Base-by-base conservation (phyloP, 2,888 invertebrate genomes). In the Mylabris sibirica region DNA sequence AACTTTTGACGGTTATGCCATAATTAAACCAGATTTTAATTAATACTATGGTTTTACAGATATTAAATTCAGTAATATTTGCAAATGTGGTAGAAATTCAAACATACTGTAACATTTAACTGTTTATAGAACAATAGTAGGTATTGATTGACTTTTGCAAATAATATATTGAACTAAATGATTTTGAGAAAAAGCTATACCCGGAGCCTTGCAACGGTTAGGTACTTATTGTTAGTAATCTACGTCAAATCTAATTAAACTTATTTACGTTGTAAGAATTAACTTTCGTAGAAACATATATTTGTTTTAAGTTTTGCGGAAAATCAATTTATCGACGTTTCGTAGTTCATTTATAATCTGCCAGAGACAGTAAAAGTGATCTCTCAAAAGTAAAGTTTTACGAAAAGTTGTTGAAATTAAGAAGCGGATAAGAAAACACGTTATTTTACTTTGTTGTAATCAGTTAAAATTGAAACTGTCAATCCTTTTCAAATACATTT, bases 381-480 rank as follows among this genome's bases (percentile, higher is more conserved):
- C 68, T 59, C 53, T 38, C 20, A 66, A 63, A 73, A 70, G 71
- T 68, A 71, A 73, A 73, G 66, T 73, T 69, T 44, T 30, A 17
- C 22, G 63, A 65, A 59, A 70, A 72, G 70, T 73, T 73, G 62
- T 66, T 68, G 71, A 70, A 73, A 73, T 73, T 73, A 70, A 71
- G 71, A 68, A 71, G 65, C 66, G 70, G 69, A 70, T 63, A 66
- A 66, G 66, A 62, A 69, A 72, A 72, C 70, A 70, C 64, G 63
- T 64, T 62, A 69, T 73, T 71, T 73, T 64, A 71, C 71, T 71
- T 71, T 68, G 60, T 67, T 67, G 60, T 67, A 70, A 71, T 68
- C 73, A 71, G 67, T 73, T 67, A 66, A 68, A 73, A 73, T 73
- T 71, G 69, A 62, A 73, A 71, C 66, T 71, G 73, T 71, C 73